These are phyloP conservation scores for Anthopleura sola DNA, from an alignment of 64 coral and sea anemone genomes.

Conservation along the genomic window DNA sequence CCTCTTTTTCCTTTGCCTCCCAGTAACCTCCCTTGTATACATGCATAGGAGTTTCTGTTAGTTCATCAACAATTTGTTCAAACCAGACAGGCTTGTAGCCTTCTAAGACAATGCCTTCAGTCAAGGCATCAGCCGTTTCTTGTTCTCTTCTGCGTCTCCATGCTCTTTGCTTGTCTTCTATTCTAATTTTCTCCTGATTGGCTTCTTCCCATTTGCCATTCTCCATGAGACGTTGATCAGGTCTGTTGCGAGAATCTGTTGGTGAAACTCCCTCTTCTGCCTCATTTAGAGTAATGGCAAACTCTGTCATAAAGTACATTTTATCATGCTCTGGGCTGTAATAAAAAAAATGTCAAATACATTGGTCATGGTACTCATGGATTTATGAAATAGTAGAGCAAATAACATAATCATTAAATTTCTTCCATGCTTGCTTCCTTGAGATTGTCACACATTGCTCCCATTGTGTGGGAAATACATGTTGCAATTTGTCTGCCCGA, in stretches of 20 bases:
- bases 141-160: conserved; percentile 72
- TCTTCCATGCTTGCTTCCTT: no score
- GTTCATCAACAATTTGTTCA: conserved; percentile 88
- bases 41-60: conserved; percentile 62
- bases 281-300: conserved; percentile 84
- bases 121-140: conserved; percentile 61
- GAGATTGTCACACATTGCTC: no score
- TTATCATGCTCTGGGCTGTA: conserved; percentile 76
- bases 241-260: conserved; percentile 81
- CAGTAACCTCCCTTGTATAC: conserved; percentile 98
- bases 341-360: neutral
- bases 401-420: no score
- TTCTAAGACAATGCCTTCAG: conserved; percentile 84
- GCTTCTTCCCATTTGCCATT: conserved; percentile 86
- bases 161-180: conserved; percentile 90
- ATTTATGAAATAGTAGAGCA: no score
- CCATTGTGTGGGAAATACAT: no score
- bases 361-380: neutral
- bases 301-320: conserved; percentile 79
- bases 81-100: conserved; percentile 92
- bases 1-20: conserved; percentile 95
- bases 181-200: conserved; percentile 79
- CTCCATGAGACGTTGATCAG: conserved; percentile 97
- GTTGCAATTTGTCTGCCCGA: no score
- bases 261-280: conserved; percentile 64